phyloP scores from a whole-genome alignment of 2,888 invertebrate species.

The Drosophila stalkeri region DNA sequence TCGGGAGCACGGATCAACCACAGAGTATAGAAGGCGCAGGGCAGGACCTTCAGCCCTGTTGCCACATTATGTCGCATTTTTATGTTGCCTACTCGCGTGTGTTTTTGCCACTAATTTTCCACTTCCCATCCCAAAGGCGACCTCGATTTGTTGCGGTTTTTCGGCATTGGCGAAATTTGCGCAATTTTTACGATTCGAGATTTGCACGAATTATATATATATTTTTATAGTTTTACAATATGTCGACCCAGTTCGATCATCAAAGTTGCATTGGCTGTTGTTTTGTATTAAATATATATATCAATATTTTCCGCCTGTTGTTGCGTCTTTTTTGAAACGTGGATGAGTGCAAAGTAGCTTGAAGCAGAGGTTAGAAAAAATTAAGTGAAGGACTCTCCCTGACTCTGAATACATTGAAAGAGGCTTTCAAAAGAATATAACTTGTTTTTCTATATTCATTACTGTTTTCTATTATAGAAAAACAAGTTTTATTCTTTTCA shows the following conservation, averaged over 20 bases:
- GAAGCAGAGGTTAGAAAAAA: not conserved
- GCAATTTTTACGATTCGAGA: slow-evolving; percentile 72
- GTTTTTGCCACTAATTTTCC: slow-evolving; percentile 64
- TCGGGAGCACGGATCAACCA: not conserved
- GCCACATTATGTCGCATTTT: slow-evolving; percentile 74
- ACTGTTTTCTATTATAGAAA: no score
- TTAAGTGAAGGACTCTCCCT: not conserved
- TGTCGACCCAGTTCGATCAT: slow-evolving; percentile 64
- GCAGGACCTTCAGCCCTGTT: slow-evolving; percentile 28
- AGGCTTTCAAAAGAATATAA: no score
- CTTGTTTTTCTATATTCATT: no score
- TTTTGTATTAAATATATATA: slow-evolving; percentile 37
- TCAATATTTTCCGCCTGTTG: slow-evolving; percentile 25
- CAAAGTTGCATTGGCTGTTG: slow-evolving; percentile 63
- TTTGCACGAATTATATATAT: slow-evolving; percentile 75
- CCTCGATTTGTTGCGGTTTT: slow-evolving; percentile 74
- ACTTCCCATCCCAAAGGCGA: slow-evolving; percentile 2
- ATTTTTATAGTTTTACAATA: slow-evolving; percentile 79
- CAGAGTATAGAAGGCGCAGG: not conserved
- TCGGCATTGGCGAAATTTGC: slow-evolving; percentile 61
- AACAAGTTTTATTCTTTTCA: no score
- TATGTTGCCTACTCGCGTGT: slow-evolving; percentile 60
- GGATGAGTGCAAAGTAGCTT: not conserved
- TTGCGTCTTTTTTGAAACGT: not conserved
- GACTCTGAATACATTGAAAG: no score